Evolutionary conservation across 2,113 vertebrate species (phyloP).

Genomic region (Hystrix brachyura): DNA sequence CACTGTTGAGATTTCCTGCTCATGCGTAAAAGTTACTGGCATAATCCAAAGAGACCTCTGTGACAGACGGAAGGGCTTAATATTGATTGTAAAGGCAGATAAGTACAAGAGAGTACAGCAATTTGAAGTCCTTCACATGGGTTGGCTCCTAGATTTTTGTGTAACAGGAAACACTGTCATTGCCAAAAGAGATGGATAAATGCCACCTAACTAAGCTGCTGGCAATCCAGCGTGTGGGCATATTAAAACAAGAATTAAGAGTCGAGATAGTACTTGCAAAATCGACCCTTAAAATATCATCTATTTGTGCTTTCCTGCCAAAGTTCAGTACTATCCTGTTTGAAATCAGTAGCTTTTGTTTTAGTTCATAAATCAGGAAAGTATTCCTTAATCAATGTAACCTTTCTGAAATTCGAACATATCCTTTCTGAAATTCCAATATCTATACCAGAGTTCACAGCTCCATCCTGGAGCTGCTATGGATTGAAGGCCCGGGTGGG

Average conservation of each 20-base stretch:
- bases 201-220: not conserved
- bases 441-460: not conserved
- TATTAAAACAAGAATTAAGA: conserved; percentile 23
- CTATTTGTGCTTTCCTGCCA: not conserved
- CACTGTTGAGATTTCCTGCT: not conserved
- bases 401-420: not conserved
- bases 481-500: not conserved
- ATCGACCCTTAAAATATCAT: not conserved
- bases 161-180: not conserved
- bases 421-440: conserved; percentile 13
- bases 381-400: not conserved
- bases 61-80: not conserved
- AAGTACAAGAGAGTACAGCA: not conserved
- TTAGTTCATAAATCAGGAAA: not conserved
- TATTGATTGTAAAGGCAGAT: not conserved
- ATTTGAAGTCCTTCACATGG: not conserved
- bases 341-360: not conserved
- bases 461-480: not conserved
- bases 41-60: not conserved
- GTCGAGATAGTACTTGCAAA: conserved; percentile 5
- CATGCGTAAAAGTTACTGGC: not conserved
- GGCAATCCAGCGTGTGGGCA: not conserved
- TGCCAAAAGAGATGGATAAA: conserved; percentile 17
- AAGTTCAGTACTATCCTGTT: not conserved
- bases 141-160: conserved; percentile 12